A percentile compares a stretch with the other conserved stretches of the same genome.
phyloP scores from a whole-genome alignment of 2,888 invertebrate species.

The Papilio elwesi region DNA sequence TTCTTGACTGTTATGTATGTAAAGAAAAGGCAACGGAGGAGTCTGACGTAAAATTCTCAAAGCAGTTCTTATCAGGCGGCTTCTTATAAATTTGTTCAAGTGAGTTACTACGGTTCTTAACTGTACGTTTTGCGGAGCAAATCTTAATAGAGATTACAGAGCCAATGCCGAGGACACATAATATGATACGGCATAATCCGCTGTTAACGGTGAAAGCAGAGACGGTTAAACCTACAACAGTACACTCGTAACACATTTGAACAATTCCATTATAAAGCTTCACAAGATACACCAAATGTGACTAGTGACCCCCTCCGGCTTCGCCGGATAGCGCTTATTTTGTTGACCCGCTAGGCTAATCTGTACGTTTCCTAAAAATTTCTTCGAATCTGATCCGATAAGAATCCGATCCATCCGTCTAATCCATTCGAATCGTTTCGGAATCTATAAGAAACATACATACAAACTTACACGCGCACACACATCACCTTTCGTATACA shows the following conservation, averaged over 20 bases:
- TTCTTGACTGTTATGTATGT: too few species aligned
- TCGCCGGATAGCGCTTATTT: too few species aligned
- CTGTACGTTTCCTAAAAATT: too few species aligned
- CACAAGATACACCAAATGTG: neutral
- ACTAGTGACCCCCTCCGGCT: neutral
- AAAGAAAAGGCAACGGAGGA: neutral
- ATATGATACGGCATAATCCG: slow-evolving; percentile 37
- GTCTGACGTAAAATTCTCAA: neutral
- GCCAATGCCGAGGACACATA: slow-evolving; percentile 18
- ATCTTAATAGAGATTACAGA: slow-evolving; percentile 2
- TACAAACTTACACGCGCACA: too few species aligned
- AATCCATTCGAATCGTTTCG: too few species aligned
- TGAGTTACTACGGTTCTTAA: slow-evolving; percentile 6
- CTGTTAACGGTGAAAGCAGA: slow-evolving; percentile 42
- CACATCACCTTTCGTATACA: too few species aligned
- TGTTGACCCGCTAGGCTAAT: too few species aligned
- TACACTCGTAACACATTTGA: slow-evolving; percentile 13
- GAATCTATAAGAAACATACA: too few species aligned
- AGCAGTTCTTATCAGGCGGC: slow-evolving; percentile 15
- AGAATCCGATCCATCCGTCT: too few species aligned
- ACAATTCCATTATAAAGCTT: neutral
- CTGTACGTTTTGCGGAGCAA: slow-evolving; percentile 8
- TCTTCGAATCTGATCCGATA: too few species aligned
- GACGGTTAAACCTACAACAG: slow-evolving; percentile 20
- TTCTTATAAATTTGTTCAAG: slow-evolving; percentile 14